Evolutionary conservation across 2,797 vertebrate genomes (phyloP).

Genomic region (Zenarchopterus dispar): DNA sequence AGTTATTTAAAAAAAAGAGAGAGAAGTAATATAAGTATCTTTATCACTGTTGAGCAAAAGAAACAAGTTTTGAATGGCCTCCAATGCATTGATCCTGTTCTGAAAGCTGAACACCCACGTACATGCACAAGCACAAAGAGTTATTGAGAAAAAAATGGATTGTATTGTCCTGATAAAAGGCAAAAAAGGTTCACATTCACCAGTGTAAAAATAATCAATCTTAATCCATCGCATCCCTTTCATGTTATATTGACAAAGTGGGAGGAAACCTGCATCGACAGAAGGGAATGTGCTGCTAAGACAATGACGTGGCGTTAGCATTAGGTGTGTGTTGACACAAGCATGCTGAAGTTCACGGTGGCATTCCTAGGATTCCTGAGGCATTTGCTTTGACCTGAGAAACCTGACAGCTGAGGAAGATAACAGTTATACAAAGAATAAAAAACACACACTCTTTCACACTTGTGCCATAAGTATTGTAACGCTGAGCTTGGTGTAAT

Average conservation of each 20-base stretch:
- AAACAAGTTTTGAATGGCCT: slow-evolving; percentile 47
- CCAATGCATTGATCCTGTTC: slow-evolving; percentile 35
- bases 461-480: background rate
- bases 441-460: background rate
- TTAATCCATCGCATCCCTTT: slow-evolving; percentile 52
- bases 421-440: background rate
- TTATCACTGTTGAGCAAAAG: slow-evolving; percentile 56
- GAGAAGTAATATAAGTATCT: slow-evolving; percentile 13
- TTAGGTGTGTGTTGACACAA: slow-evolving; percentile 34
- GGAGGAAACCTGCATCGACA: slow-evolving; percentile 46
- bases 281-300: slow-evolving; percentile 26
- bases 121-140: slow-evolving; percentile 37
- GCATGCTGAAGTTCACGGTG: background rate
- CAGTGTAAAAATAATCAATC: slow-evolving; percentile 52
- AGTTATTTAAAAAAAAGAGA: background rate
- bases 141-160: slow-evolving; percentile 23
- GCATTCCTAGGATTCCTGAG: slow-evolving; percentile 66
- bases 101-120: slow-evolving; percentile 31
- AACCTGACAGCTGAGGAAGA: slow-evolving; percentile 28
- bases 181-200: slow-evolving; percentile 35
- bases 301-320: slow-evolving; percentile 41
- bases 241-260: slow-evolving; percentile 42
- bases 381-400: slow-evolving; percentile 29
- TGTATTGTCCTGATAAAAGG: background rate
- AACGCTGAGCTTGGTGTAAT: background rate